These are phyloP conservation scores for Meiosimyza platycephala DNA, from an alignment of 2,888 invertebrate genomes.

Conservation along the genomic window DNA sequence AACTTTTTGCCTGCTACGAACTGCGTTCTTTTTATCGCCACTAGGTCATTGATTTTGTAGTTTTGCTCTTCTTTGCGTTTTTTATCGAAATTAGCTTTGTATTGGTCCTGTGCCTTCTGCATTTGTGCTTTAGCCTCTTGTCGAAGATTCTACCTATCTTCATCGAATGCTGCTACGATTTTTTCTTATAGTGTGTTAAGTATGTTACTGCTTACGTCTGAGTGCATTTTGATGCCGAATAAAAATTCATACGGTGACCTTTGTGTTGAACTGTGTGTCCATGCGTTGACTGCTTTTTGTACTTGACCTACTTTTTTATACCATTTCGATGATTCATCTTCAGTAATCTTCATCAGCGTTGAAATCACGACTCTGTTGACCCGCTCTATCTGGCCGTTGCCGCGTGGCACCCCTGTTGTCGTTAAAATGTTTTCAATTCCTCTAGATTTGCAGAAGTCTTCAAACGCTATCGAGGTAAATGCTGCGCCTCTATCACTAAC, in stretches of 20 bases:
- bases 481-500: constrained; percentile 34
- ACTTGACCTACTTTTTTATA: constrained; percentile 36
- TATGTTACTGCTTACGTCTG: too few relatives aligned
- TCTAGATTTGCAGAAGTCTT: neutral
- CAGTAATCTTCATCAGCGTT: constrained; percentile 35
- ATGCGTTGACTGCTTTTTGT: constrained; percentile 32
- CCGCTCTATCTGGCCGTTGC: constrained; percentile 39
- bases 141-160: constrained; percentile 24
- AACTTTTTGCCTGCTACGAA: constrained; percentile 44
- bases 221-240: neutral
- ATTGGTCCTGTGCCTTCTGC: constrained; percentile 33
- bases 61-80: constrained; percentile 35
- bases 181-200: neutral
- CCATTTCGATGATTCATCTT: constrained; percentile 37
- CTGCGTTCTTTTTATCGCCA: constrained; percentile 43
- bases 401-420: constrained; percentile 37
- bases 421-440: constrained; percentile 21
- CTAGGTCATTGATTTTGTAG: constrained; percentile 40
- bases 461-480: constrained; percentile 24
- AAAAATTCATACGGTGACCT: constrained; percentile 29
- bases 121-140: constrained; percentile 33
- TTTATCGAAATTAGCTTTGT: constrained; percentile 41
- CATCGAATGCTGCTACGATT: neutral
- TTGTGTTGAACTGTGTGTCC: constrained; percentile 25
- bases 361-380: constrained; percentile 35